Evolutionary conservation across 2,113 vertebrate genomes (phyloP), one percentile per base, ranked within the genome.

Genomic region (Nannospalax galili): DNA sequence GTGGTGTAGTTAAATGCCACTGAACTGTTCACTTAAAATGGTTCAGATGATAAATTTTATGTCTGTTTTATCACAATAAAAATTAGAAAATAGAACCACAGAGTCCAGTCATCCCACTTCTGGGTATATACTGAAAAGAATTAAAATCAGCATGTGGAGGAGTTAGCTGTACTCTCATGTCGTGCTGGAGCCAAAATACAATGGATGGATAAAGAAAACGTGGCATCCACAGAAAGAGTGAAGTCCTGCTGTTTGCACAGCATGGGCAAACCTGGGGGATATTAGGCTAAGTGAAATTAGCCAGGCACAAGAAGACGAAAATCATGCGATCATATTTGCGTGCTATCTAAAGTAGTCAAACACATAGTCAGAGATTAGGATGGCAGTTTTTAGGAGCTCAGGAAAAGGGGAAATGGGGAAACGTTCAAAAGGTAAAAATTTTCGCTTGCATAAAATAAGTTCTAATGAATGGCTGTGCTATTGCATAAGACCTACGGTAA

Each of bases 31-130:
- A 58, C 37, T 82, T 74, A 48, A 69, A 87, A 91, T 37, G 28
- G 40, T 52, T 65, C 67, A 87, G 67, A 45, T 67, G 74, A 35
- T 86, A 22, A 42, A 42, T 64, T 73, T 79, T 72, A 62, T 42
- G n/a, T 87, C 35, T 64, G 86, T 94, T 94, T 80, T 58, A 40
- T 24, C n/a, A 72, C 10, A 64, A n/a, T 67, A 87, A 58, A 37
- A 67, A 60, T 32, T 69, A 42, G 28, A n/a, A 58, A 74, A 69
- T 32, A 87, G 75, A 81, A 28, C 17, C 5, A 48, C 15, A 60
- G 22, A 48, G 58, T 73, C 45, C 69, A 60, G 65, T 7, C 80
- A 67, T 45, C 60, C 16, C 26, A 37, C 17, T 45, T 64, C 58
- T 81, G 22, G 20, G 24, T 67, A 24, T 24, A 67, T 45, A 82